Conservation (phyloP, 2,797 vertebrate species). For the Micrastur ruficollis region DNA sequence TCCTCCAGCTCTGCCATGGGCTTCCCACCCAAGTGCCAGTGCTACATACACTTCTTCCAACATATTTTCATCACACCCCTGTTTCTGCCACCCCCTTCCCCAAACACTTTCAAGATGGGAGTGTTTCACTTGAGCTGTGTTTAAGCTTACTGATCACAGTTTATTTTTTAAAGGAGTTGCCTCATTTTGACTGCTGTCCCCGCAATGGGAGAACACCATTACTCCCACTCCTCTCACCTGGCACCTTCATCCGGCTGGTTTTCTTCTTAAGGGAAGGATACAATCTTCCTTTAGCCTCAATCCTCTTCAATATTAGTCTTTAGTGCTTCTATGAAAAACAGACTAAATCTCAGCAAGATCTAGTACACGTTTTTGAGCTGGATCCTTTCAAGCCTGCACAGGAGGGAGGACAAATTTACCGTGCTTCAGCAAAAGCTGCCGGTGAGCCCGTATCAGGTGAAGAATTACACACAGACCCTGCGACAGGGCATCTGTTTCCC, state of each 20-base stretch:
- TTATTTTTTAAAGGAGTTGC: neutral
- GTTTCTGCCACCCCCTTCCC: accelerated
- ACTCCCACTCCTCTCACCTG: neutral
- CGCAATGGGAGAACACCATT: neutral
- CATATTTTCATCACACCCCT: neutral
- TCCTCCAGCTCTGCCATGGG: neutral
- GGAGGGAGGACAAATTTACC: neutral
- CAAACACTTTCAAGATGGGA: neutral
- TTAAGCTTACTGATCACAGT: neutral
- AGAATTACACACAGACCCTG: neutral
- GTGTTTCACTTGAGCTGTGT: neutral
- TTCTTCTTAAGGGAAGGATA: neutral
- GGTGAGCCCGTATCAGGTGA: neutral
- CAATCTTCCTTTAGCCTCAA: neutral
- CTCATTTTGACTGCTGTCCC: neutral
- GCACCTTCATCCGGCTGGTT: neutral
- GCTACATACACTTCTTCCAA: neutral
- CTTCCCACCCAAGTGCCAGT: neutral
- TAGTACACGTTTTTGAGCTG: neutral
- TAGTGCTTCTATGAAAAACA: neutral
- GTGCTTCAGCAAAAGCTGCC: neutral
- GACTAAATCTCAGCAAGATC: neutral
- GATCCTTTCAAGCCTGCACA: neutral
- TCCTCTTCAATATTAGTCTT: neutral
- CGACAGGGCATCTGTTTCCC: neutral